phyloP scores from a whole-genome alignment of 2,113 vertebrate species.

The Poecilia latipinna region DNA sequence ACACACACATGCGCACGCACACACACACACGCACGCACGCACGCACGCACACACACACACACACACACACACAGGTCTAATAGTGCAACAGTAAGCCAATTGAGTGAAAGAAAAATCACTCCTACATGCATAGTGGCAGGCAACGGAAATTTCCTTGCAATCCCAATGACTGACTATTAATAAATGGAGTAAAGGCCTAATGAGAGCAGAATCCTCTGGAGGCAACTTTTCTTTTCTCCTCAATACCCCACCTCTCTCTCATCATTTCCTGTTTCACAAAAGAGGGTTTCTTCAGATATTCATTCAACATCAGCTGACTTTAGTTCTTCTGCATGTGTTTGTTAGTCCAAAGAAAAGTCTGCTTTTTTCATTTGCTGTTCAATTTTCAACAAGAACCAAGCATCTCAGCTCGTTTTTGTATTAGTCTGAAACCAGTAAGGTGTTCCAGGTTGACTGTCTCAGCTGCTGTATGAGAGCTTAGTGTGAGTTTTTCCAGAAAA shows the following conservation, averaged over 20 bases:
- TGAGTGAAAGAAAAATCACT: constrained; percentile 75
- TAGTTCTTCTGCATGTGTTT: too few species aligned
- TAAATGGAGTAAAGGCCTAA: constrained; percentile 78
- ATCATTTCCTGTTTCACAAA: constrained; percentile 31
- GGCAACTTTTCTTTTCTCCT: constrained; percentile 61
- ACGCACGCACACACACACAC: constrained; percentile 10
- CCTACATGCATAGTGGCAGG: constrained; percentile 75
- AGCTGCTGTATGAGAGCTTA: too few species aligned
- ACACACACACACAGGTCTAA: constrained; percentile 49
- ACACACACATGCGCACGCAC: background rate
- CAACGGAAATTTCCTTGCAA: constrained; percentile 73
- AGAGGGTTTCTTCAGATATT: background rate
- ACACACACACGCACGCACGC: constrained; percentile 31
- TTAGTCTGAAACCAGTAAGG: too few species aligned
- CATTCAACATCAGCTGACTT: too few species aligned
- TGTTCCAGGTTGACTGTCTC: too few species aligned
- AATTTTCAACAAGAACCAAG: too few species aligned
- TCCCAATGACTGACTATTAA: constrained; percentile 79
- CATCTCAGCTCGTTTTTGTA: too few species aligned
- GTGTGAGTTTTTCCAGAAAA: too few species aligned
- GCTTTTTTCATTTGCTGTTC: too few species aligned
- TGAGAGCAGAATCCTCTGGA: constrained; percentile 72
- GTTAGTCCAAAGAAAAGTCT: too few species aligned
- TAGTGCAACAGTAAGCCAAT: constrained; percentile 73
- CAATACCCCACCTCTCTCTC: constrained; percentile 37